These are phyloP conservation scores for Antedon mediterranea DNA, from an alignment of 53 echinoderm and acorn worm genomes.

Conservation along the genomic window DNA sequence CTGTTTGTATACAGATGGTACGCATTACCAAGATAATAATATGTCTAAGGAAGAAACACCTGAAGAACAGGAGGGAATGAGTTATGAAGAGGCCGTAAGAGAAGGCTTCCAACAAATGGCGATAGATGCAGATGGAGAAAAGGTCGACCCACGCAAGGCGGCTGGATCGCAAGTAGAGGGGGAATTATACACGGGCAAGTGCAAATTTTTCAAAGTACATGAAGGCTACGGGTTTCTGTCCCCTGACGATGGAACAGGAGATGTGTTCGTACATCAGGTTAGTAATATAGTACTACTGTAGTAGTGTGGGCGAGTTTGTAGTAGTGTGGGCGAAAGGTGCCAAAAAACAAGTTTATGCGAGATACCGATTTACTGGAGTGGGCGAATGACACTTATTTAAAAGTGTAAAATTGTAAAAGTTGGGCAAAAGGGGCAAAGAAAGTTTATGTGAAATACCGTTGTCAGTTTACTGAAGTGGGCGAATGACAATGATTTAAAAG, in stretches of 20 bases:
- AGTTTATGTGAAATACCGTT: no score
- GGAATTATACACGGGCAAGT: conserved; percentile 67
- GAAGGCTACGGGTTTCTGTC: conserved; percentile 96
- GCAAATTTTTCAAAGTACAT: conserved; percentile 90
- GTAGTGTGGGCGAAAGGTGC: no score
- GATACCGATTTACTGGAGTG: no score
- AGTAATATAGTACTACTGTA: background rate
- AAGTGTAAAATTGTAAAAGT: no score
- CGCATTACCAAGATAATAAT: background rate
- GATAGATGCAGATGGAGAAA: conserved; percentile 14
- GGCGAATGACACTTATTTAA: no score
- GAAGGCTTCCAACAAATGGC: background rate
- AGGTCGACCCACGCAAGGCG: conserved; percentile 29
- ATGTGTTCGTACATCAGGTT: conserved; percentile 97
- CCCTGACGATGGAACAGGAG: conserved; percentile 64
- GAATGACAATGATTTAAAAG: no score
- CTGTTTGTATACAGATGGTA: background rate
- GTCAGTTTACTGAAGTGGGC: no score
- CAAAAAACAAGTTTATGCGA: no score
- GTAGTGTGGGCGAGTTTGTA: no score
- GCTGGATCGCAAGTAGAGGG: conserved; percentile 40
- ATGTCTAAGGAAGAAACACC: background rate
- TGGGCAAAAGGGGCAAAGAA: no score
- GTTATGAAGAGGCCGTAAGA: background rate
- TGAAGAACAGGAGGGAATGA: background rate